Evolutionary conservation across 1,140 invertebrate genomes (phyloP).

Genomic region (Copidosoma floridanum): DNA sequence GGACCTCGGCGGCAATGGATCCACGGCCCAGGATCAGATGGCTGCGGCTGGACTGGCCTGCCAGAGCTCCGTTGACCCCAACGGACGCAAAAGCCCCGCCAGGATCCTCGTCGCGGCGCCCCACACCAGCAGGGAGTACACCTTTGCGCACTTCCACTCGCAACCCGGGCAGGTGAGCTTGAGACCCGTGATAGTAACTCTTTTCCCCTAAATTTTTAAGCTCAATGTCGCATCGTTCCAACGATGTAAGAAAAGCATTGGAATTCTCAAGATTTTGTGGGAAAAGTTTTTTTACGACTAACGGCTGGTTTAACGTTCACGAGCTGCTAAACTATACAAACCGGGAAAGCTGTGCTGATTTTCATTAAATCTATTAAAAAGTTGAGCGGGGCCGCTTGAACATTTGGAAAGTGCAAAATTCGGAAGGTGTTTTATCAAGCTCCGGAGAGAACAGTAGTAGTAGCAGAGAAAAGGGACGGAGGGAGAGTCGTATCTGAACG

Average conservation of each 20-base stretch:
- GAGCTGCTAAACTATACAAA: too few species aligned
- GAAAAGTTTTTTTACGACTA: not conserved
- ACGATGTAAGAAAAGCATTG: not conserved
- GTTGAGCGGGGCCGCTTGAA: not conserved
- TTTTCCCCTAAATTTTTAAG: not conserved
- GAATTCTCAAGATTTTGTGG: not conserved
- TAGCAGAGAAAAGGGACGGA: too few species aligned
- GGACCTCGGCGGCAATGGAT: constrained; percentile 46
- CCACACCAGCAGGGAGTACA: constrained; percentile 69
- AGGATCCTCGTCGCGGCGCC: constrained; percentile 54
- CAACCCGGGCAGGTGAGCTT: constrained; percentile 81
- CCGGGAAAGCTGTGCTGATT: too few species aligned
- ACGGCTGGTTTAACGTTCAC: not conserved
- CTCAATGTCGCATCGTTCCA: too few species aligned
- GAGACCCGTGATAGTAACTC: not conserved
- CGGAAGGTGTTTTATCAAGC: not conserved
- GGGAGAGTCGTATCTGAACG: constrained; percentile 10
- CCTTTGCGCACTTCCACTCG: constrained; percentile 87
- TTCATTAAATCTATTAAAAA: not conserved
- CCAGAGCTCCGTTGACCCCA: constrained; percentile 46
- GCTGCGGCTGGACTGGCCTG: constrained; percentile 31
- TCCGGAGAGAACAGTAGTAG: too few species aligned
- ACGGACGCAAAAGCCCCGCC: constrained; percentile 53
- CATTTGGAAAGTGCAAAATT: constrained; percentile 10
- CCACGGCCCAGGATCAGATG: constrained; percentile 51